Evolutionary conservation across 1,140 invertebrate genomes (phyloP).

Genomic region (Zaprionus lachaisei): DNA sequence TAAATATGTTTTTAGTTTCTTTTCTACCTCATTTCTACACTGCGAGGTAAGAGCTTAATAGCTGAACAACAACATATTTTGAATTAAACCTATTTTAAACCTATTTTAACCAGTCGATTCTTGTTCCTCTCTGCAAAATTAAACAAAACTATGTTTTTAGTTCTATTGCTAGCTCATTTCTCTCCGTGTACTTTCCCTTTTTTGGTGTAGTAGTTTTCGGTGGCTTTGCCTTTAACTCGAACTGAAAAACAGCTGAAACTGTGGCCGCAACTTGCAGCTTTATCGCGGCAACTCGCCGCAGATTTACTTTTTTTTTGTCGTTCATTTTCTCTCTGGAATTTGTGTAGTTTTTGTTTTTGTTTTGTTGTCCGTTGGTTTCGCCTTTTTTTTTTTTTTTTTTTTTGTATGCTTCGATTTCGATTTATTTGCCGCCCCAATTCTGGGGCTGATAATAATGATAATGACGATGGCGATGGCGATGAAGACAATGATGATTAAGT

Average conservation of each 20-base stretch:
- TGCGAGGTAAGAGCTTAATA: neutral
- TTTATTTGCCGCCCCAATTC: slow-evolving; percentile 73
- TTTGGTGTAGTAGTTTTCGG: slow-evolving; percentile 6
- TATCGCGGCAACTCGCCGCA: slow-evolving; percentile 43
- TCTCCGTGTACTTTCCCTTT: slow-evolving; percentile 2
- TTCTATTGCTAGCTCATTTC: neutral
- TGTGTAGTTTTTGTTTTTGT: slow-evolving; percentile 27
- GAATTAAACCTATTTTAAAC: neutral
- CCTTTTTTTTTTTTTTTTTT: slow-evolving; percentile 29
- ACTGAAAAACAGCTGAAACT: slow-evolving; percentile 25
- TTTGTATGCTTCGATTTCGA: slow-evolving; percentile 77
- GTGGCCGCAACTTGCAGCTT: slow-evolving; percentile 28
- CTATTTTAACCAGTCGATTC: neutral
- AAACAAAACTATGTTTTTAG: no score
- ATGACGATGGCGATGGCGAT: slow-evolving; percentile 18
- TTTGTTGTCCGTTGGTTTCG: slow-evolving; percentile 3
- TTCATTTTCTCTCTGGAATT: neutral
- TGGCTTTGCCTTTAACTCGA: slow-evolving; percentile 12
- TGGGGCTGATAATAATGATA: slow-evolving; percentile 38
- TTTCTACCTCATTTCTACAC: slow-evolving; percentile 2
- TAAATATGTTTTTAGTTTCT: no score
- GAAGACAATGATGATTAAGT: slow-evolving; percentile 18
- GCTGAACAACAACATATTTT: neutral
- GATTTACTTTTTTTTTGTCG: slow-evolving; percentile 5
- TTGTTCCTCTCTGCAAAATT: no score